Evolutionary conservation across 2,888 invertebrate species (phyloP), one percentile per base, ranked within the genome.

Genomic region (Rotaria macrura): DNA sequence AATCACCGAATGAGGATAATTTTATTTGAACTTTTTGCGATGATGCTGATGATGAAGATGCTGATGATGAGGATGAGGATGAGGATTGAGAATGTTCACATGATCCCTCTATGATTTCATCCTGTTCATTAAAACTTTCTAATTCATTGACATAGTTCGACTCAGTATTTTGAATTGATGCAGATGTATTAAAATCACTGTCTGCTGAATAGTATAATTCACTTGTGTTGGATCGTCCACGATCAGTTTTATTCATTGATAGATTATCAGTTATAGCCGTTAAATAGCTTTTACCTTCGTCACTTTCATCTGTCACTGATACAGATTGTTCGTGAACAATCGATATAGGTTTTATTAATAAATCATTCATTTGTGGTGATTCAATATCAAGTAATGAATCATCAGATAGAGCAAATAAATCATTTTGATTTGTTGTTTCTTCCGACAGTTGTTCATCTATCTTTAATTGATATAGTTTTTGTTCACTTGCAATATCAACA

Each of bases 181-280:
- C 23, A n/a, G 43, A 79, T 43, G 79, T 79, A 65, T 65, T 79
- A n/a, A 79, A 79, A 14, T 79, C 79, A 25, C 79, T 79, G 3
- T 79, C 79, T 9, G 79, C 79, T 25, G 79, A 79, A 79, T 79
- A 79, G n/a, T 79, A 79, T 40, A n/a, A 25, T 9, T 79, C 79
- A 43, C 79, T 79, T n/a, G 79, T 79, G 43, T 79, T 79, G 12
- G 79, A 79, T 25, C n/a, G 43, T 25, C n/a, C 79, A 79, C 79
- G 40, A 1, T 40, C 43, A 12, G 1, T n/a, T 43, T 40, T 79
- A 25, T 9, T 43, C 49, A 49, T 17, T 79, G 20, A 23, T 43
- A 2, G 65, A 12, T 5, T 9, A 29, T 65, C 79, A 25, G 25
- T 43, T 25, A 79, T 79, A 43, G 79, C 79, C 1, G 79, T 43